Evolutionary conservation across 2,113 vertebrate species (phyloP).

Genomic region (Atractosteus spatula): DNA sequence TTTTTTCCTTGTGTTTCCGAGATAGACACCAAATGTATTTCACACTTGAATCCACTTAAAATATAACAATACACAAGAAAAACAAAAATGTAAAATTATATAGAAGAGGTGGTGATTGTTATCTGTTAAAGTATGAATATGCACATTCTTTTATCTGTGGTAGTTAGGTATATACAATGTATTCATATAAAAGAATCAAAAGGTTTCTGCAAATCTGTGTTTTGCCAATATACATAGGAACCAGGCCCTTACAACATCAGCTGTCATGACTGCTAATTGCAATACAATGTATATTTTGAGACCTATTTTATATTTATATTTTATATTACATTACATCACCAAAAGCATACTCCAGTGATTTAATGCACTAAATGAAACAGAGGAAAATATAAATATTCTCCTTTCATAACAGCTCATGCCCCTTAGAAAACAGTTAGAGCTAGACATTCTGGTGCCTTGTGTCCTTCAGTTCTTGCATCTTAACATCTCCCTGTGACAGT

Average conservation of each 20-base stretch:
- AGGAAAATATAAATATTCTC: conserved; percentile 37
- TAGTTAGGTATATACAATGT: too few species aligned
- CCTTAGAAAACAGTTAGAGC: conserved; percentile 19
- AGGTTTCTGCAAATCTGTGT: too few species aligned
- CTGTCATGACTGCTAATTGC: conserved; percentile 10
- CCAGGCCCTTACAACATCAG: not conserved
- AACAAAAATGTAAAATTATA: too few species aligned
- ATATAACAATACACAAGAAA: too few species aligned
- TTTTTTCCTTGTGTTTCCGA: too few species aligned
- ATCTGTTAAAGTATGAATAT: too few species aligned
- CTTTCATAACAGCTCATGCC: not conserved
- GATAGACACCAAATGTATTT: too few species aligned
- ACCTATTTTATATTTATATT: conserved; percentile 36
- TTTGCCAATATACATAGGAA: too few species aligned
- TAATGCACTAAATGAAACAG: conserved; percentile 53
- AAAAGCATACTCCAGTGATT: conserved; percentile 35
- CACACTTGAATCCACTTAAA: too few species aligned
- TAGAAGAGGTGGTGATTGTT: too few species aligned
- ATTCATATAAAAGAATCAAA: too few species aligned
- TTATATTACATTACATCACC: conserved; percentile 46
- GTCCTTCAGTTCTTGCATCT: conserved; percentile 22
- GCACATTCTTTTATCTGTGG: too few species aligned
- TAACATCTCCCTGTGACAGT: conserved; percentile 25
- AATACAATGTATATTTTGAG: not conserved
- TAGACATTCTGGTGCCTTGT: conserved; percentile 42